Base-by-base conservation (phyloP, 2,113 vertebrate genomes). In the Melanostigma gelatinosum region DNA sequence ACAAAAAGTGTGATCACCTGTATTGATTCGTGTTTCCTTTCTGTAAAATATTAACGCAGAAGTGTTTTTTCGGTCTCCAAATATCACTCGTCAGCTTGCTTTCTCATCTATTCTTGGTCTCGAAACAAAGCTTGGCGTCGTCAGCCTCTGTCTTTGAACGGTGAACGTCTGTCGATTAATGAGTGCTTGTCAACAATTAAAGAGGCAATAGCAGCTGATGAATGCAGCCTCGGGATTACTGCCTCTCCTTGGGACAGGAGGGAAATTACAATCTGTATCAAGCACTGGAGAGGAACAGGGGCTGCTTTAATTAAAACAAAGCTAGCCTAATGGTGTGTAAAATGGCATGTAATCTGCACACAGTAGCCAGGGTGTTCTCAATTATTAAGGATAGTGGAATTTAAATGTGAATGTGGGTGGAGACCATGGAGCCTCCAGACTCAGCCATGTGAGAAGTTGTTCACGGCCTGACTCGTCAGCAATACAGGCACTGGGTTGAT, bases 271-370 rank as follows among this genome's bases (percentile, higher is more conserved):
- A 92, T 92, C 93, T 92, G 93, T 92, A 95, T 96, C 95, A 94
- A 93, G 95, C 95, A 92, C 92, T 95, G 90, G 94, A 95, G 95
- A 94, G 93, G 95, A 95, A 96, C 96, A 96, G 94, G 95, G 92
- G 93, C 89, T 91, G 72, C 92, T 96, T 94, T 96, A 96, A 98
- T 98, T 97, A 97, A 97, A 97, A 96, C 95, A 97, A 96, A 96
- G 94, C 94, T 90, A 87, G 90, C 94, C 96, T 98, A 97, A 98
- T 97, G 96, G 88, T 93, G 96, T 97, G 95, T 97, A 97, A 97
- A 97, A 97, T 97, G 94, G 94, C 94, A 86, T 94, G 91, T 96
- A 96, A 97, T 97, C 87, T 13, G 87, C 90, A 89, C 93, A 95
- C 93, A 94, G 93, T 94, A 95, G 95, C 93, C 91, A 86, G 87